Evolutionary conservation across 2,113 vertebrate species (phyloP).

Genomic region (Cinclus mexicanus): DNA sequence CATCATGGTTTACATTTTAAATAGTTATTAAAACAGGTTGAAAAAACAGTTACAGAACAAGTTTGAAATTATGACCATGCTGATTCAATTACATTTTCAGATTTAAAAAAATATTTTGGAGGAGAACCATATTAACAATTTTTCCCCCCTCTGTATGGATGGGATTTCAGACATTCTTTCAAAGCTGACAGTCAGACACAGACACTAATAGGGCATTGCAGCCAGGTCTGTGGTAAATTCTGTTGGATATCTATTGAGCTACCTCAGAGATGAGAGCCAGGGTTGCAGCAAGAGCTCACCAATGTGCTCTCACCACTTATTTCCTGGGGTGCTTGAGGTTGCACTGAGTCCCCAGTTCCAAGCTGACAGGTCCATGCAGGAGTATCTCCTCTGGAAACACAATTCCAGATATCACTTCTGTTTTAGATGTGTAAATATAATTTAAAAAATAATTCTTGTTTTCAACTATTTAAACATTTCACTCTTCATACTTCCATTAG

Average conservation of each 20-base stretch:
- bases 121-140: neutral
- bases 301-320: neutral
- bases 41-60: neutral
- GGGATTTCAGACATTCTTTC: neutral
- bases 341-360: neutral
- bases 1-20: neutral
- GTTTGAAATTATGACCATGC: neutral
- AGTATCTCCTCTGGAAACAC: neutral
- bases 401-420: neutral
- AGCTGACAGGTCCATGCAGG: neutral
- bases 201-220: neutral
- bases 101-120: neutral
- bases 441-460: neutral
- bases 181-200: neutral
- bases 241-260: neutral
- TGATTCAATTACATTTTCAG: conserved; percentile 10
- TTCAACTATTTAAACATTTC: neutral
- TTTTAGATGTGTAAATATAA: neutral
- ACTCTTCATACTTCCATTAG: neutral
- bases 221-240: neutral
- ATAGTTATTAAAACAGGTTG: neutral
- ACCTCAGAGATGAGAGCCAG: neutral
- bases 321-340: neutral
- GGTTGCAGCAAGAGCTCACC: neutral
- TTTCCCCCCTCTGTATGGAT: neutral